These are phyloP conservation scores for Leptopilina syphax DNA, from an alignment of 2,888 invertebrate genomes.

Conservation along the genomic window DNA sequence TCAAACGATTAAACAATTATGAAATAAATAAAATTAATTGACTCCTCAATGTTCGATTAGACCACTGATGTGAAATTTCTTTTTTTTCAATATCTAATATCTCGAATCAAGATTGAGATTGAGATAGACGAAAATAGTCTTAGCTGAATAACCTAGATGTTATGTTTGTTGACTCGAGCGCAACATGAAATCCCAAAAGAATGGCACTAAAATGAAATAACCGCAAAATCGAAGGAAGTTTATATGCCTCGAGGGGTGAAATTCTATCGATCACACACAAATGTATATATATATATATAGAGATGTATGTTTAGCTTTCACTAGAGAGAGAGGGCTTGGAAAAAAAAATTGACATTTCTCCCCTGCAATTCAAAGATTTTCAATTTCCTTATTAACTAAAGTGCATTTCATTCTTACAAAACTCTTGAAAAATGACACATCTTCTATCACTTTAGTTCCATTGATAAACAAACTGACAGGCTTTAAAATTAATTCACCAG, in stretches of 20 bases:
- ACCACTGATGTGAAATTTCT: no score
- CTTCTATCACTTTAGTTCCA: neutral
- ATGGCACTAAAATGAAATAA: slow-evolving; percentile 61
- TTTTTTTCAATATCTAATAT: neutral
- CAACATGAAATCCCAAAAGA: slow-evolving; percentile 53
- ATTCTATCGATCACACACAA: slow-evolving; percentile 55
- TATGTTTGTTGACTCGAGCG: slow-evolving; percentile 38
- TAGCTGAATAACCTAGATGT: neutral
- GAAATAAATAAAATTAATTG: no score
- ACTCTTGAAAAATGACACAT: slow-evolving; percentile 8
- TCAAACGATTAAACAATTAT: no score
- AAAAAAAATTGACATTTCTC: neutral
- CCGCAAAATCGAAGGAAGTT: slow-evolving; percentile 60
- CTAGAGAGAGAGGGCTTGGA: neutral
- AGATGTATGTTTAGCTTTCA: slow-evolving; percentile 40
- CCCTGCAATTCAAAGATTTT: neutral
- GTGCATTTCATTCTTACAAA: neutral
- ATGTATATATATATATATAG: neutral
- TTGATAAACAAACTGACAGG: neutral
- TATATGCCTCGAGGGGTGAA: slow-evolving; percentile 53
- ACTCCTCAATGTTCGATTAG: no score
- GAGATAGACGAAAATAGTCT: slow-evolving; percentile 10
- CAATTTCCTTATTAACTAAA: slow-evolving; percentile 9
- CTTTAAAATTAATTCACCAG: neutral
- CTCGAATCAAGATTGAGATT: neutral